phyloP scores from a whole-genome alignment of 1,140 invertebrate genomes.

The Dendrolimus kikuchii region DNA sequence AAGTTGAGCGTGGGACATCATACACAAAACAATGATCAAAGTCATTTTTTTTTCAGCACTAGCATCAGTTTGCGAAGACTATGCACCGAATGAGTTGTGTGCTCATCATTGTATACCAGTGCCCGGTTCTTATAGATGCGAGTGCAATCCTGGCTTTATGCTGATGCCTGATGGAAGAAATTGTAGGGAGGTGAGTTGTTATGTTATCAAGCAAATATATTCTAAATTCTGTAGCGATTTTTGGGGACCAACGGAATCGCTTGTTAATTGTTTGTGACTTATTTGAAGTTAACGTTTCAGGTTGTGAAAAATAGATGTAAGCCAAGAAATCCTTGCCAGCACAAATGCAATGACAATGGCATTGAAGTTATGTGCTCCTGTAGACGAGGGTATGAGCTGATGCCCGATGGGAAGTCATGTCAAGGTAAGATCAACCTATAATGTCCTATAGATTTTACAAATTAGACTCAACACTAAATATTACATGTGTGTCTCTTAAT shows the following conservation, averaged over 20 bases:
- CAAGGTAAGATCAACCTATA: constrained; percentile 38
- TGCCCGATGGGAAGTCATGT: constrained; percentile 79
- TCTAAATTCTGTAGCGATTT: no score
- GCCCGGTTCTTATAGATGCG: constrained; percentile 80
- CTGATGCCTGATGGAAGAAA: constrained; percentile 75
- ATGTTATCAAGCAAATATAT: no score
- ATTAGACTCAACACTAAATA: background rate
- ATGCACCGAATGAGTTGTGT: constrained; percentile 76
- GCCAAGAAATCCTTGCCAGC: constrained; percentile 77
- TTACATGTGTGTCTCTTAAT: no score
- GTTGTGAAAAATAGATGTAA: constrained; percentile 69
- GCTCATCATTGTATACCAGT: constrained; percentile 82
- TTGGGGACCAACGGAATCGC: no score
- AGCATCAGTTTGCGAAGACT: constrained; percentile 51
- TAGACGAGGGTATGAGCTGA: constrained; percentile 78
- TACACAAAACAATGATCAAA: background rate
- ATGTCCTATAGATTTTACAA: constrained; percentile 2
- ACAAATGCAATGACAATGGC: constrained; percentile 77
- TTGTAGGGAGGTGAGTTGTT: constrained; percentile 62
- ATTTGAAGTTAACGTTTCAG: constrained; percentile 19
- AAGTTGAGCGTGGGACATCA: no score
- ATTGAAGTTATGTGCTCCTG: constrained; percentile 77
- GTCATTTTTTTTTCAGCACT: constrained; percentile 12
- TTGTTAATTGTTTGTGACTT: background rate
- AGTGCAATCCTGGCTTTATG: constrained; percentile 78